A percentile compares a stretch with the other conserved stretches of the same genome.
Conservation (phyloP, 2,797 vertebrate species). For the Gymnothorax javanicus region DNA sequence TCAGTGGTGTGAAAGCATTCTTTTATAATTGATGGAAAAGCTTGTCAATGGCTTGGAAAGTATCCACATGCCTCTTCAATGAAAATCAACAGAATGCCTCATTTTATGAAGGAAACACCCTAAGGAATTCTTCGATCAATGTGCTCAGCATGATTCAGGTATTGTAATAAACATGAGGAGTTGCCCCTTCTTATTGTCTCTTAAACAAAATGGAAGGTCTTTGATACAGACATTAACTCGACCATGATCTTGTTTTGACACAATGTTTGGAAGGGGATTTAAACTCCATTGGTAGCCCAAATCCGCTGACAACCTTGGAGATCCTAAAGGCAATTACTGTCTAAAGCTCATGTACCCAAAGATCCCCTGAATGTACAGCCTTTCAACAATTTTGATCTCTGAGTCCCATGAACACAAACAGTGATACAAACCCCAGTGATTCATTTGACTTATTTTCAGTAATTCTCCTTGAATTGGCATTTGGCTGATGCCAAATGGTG, state of each 20-base stretch:
- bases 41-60: no score
- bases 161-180: background rate
- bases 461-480: background rate
- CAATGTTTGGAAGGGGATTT: background rate
- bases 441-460: background rate
- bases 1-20: no score
- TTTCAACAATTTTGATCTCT: background rate
- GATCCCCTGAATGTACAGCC: background rate
- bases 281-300: background rate
- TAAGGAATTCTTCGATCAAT: background rate
- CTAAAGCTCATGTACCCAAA: background rate
- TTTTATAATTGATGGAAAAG: no score
- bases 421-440: background rate
- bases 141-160: background rate
- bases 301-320: background rate
- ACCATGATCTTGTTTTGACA: constrained; percentile 4
- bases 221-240: background rate
- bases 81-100: background rate
- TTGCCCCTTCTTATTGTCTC: background rate
- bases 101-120: background rate
- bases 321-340: background rate
- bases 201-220: background rate
- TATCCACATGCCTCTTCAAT: background rate
- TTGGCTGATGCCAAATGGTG: background rate
- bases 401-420: background rate